Evolutionary conservation across 1,140 invertebrate genomes (phyloP).

Genomic region (Zaprionus nigranus): DNA sequence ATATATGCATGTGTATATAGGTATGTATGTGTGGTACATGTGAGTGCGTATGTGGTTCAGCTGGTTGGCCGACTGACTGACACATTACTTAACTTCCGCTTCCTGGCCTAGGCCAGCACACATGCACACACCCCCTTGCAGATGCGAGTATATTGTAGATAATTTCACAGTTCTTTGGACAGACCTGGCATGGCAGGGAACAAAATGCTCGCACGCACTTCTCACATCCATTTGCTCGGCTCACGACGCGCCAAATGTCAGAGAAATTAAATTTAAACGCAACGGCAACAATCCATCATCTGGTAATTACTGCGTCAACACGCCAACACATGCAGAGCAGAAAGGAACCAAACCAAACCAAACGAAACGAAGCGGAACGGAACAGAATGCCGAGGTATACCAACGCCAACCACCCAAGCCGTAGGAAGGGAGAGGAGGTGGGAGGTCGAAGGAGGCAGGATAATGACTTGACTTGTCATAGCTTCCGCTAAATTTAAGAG

Average conservation of each 20-base stretch:
- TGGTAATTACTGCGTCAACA: conserved; percentile 82
- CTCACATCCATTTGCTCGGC: conserved; percentile 74
- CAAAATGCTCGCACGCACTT: conserved; percentile 70
- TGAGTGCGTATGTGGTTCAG: conserved; percentile 11
- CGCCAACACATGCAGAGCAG: conserved; percentile 64
- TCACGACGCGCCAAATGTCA: conserved; percentile 78
- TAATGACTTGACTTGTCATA: conserved; percentile 82
- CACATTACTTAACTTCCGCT: conserved; percentile 82
- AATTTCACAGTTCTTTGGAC: conserved; percentile 80
- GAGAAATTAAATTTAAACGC: conserved; percentile 82
- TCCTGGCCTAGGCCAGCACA: conserved; percentile 59
- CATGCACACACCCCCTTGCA: conserved; percentile 23
- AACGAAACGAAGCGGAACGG: conserved; percentile 10
- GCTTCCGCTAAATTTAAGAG: conserved; percentile 75
- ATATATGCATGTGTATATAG: background rate
- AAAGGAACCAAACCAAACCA: conserved; percentile 7
- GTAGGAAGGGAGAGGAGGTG: background rate
- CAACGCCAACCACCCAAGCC: conserved; percentile 10
- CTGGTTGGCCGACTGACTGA: conserved; percentile 67
- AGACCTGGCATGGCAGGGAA: conserved; percentile 47
- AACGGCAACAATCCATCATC: conserved; percentile 82
- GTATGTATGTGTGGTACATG: background rate
- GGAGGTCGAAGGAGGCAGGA: conserved; percentile 38
- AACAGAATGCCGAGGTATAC: background rate
- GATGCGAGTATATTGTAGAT: conserved; percentile 58